Evolutionary conservation across 2,888 invertebrate genomes (phyloP).

Genomic region (Gastracanthus pulcherrimus): DNA sequence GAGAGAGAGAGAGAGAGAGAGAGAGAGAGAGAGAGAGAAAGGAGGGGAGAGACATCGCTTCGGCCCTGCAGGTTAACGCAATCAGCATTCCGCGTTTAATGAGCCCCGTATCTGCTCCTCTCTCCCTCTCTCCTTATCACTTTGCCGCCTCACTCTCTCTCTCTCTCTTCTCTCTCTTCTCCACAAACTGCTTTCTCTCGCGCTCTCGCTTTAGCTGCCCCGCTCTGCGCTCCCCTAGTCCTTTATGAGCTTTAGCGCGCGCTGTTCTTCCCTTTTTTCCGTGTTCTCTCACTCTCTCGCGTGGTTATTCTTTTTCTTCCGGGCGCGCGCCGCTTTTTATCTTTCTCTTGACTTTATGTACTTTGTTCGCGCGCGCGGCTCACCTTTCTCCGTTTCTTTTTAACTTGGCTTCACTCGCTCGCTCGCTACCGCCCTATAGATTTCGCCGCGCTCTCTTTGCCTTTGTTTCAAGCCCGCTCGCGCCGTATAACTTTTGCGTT

Average conservation of each 20-base stretch:
- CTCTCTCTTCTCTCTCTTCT: slow-evolving; percentile 57
- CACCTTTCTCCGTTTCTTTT: slow-evolving; percentile 35
- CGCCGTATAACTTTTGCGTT: slow-evolving; percentile 46
- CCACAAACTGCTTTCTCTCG: slow-evolving; percentile 40
- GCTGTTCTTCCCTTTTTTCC: background rate
- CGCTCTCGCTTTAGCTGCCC: no score
- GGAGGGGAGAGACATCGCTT: slow-evolving; percentile 1
- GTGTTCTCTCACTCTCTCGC: background rate
- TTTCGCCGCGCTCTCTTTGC: background rate
- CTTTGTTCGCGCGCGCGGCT: background rate
- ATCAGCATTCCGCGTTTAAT: slow-evolving; percentile 75
- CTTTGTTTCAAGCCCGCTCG: slow-evolving; percentile 31
- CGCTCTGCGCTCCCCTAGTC: slow-evolving; percentile 8
- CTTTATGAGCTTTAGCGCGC: slow-evolving; percentile 53
- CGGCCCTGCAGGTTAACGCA: slow-evolving; percentile 66
- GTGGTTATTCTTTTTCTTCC: slow-evolving; percentile 37
- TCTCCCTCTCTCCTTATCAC: slow-evolving; percentile 57
- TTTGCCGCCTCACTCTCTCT: slow-evolving; percentile 55
- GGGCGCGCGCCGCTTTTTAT: slow-evolving; percentile 35
- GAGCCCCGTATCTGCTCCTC: slow-evolving; percentile 68
- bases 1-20: background rate
- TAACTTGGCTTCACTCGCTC: background rate
- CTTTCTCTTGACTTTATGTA: background rate
- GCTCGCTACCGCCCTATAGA: background rate
- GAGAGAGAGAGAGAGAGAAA: background rate